phyloP scores from a whole-genome alignment of 2,113 vertebrate genomes.

The Corapipo altera region DNA sequence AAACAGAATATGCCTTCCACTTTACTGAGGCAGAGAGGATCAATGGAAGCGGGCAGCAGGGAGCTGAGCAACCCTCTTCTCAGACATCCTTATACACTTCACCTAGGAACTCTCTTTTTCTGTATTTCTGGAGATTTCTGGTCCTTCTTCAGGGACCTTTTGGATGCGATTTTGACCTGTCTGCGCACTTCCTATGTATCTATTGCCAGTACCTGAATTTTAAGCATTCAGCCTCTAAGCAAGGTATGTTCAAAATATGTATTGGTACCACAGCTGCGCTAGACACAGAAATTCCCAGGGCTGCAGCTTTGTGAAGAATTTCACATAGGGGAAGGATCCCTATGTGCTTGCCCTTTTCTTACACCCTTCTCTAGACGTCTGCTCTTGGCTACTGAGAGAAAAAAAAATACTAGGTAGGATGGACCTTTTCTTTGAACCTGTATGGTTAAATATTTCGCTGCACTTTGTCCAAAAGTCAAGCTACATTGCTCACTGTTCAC shows the following conservation, averaged over 20 bases:
- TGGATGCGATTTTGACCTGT: neutral
- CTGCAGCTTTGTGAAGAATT: neutral
- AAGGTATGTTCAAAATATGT: neutral
- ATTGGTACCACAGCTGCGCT: neutral
- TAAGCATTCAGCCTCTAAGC: neutral
- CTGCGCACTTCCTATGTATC: neutral
- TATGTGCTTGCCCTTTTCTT: neutral
- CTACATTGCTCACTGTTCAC: neutral
- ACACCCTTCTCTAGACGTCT: neutral
- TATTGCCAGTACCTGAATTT: neutral
- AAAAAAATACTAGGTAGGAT: neutral
- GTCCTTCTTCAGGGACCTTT: neutral
- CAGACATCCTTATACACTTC: neutral
- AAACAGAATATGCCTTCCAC: neutral
- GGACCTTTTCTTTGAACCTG: neutral
- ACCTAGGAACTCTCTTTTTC: neutral
- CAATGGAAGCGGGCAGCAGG: neutral
- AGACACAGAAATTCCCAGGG: neutral
- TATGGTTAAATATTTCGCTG: neutral
- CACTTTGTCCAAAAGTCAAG: neutral
- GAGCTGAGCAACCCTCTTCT: neutral
- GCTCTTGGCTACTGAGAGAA: neutral
- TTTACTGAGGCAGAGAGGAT: neutral
- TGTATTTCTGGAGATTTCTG: neutral
- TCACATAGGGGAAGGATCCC: neutral